A percentile compares a stretch with the other conserved stretches of the same genome.
These are phyloP conservation scores for Cygnus atratus DNA, from an alignment of 2,113 vertebrate genomes.

Conservation along the genomic window DNA sequence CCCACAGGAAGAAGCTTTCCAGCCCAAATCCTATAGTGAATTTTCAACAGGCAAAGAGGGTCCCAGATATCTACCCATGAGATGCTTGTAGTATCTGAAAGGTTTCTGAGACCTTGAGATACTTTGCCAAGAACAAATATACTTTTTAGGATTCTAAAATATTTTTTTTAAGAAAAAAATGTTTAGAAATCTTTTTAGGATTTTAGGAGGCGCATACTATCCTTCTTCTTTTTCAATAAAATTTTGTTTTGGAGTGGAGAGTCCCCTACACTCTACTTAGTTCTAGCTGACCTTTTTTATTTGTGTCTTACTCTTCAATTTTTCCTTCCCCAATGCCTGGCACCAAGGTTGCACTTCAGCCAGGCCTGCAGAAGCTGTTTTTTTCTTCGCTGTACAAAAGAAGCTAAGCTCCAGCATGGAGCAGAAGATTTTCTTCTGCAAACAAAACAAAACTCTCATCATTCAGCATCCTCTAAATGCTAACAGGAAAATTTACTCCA, in stretches of 20 bases:
- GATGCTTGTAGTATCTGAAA: neutral
- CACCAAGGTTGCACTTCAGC: neutral
- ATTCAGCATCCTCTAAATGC: neutral
- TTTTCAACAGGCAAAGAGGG: neutral
- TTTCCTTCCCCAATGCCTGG: neutral
- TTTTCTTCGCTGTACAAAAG: neutral
- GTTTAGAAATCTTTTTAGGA: too few relatives aligned
- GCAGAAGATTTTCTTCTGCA: neutral
- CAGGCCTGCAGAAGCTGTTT: neutral
- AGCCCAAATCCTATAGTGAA: neutral
- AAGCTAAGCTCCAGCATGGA: neutral
- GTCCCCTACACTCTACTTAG: neutral
- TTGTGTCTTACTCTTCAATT: neutral
- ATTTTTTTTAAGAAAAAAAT: too few relatives aligned
- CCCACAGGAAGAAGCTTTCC: neutral
- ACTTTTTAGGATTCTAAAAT: neutral
- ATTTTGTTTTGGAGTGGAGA: neutral
- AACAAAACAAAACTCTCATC: neutral
- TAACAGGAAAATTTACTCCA: neutral
- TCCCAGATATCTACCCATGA: neutral
- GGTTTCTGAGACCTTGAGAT: neutral
- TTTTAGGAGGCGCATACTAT: neutral
- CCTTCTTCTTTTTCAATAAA: neutral
- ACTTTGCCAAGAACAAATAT: neutral
- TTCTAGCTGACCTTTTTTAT: neutral